Evolutionary conservation across 2,113 vertebrate genomes (phyloP).

Genomic region (Pedionomus torquatus): DNA sequence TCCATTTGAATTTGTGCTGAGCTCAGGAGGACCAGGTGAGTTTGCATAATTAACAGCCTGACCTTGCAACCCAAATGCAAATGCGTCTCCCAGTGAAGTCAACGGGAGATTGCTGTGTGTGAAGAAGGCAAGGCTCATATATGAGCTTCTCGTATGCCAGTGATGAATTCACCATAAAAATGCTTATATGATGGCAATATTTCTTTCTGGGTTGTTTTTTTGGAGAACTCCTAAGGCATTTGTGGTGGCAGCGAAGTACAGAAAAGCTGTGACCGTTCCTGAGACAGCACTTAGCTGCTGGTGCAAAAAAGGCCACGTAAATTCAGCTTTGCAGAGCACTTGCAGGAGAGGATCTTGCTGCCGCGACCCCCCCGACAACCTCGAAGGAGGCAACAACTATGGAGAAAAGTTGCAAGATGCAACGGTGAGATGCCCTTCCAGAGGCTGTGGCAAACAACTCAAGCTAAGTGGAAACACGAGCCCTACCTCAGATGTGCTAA

Average conservation of each 20-base stretch:
- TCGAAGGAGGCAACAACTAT: rapidly evolving
- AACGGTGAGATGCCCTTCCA: not conserved
- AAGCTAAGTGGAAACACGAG: not conserved
- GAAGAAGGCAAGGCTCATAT: not conserved
- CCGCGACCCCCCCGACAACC: not conserved
- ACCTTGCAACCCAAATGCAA: not conserved
- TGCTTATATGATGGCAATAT: not conserved
- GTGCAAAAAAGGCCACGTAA: not conserved
- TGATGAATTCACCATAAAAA: not conserved
- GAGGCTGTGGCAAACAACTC: not conserved
- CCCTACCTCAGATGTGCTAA: slow-evolving; percentile 23
- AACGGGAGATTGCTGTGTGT: not conserved
- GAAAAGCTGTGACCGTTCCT: not conserved
- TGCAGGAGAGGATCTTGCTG: not conserved
- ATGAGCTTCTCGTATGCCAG: not conserved
- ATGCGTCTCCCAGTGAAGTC: not conserved
- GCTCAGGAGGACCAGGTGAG: slow-evolving; percentile 27
- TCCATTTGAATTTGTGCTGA: slow-evolving; percentile 27
- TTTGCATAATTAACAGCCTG: slow-evolving; percentile 30
- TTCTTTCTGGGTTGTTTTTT: not conserved
- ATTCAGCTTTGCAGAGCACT: not conserved
- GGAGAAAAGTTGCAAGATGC: not conserved
- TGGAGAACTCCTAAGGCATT: not conserved
- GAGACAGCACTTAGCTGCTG: not conserved
- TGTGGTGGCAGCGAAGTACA: not conserved